Conservation (phyloP, 30 jellyfish, hydroid and myxozoan species). For the Aurelia coerulea region DNA sequence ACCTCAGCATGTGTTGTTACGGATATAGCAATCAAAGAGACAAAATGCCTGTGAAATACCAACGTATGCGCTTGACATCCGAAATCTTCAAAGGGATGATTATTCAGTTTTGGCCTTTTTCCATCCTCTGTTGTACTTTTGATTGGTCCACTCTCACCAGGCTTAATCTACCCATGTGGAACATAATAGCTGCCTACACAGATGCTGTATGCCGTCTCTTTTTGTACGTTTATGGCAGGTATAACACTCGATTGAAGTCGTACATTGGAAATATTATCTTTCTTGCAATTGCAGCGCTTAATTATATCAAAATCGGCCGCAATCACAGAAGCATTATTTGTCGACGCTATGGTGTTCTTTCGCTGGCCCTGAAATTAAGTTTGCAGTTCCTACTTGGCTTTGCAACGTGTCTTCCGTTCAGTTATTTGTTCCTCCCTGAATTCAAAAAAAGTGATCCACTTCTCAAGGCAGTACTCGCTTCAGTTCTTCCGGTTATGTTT, state of each 20-base stretch:
- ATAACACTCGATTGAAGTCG: constrained; percentile 8
- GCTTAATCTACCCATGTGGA: background rate
- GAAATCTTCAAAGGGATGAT: background rate
- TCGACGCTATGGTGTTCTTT: background rate
- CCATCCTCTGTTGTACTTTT: constrained; percentile 7
- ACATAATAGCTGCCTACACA: background rate
- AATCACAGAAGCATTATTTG: background rate
- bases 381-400: constrained; percentile 13
- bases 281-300: background rate
- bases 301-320: background rate
- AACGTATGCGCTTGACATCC: constrained; percentile 7
- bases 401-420: background rate
- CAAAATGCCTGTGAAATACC: background rate
- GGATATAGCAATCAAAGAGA: constrained; percentile 1
- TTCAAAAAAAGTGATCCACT: background rate
- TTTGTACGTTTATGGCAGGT: background rate
- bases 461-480: constrained; percentile 14
- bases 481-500: constrained; percentile 3
- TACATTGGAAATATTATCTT: constrained; percentile 9
- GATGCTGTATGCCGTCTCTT: constrained; percentile 1
- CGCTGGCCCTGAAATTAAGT: constrained; percentile 8
- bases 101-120: constrained; percentile 9
- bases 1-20: constrained; percentile 4
- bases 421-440: background rate
- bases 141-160: constrained; percentile 11